phyloP scores from a whole-genome alignment of 2,113 vertebrate species.

The Pelobates fuscus region DNA sequence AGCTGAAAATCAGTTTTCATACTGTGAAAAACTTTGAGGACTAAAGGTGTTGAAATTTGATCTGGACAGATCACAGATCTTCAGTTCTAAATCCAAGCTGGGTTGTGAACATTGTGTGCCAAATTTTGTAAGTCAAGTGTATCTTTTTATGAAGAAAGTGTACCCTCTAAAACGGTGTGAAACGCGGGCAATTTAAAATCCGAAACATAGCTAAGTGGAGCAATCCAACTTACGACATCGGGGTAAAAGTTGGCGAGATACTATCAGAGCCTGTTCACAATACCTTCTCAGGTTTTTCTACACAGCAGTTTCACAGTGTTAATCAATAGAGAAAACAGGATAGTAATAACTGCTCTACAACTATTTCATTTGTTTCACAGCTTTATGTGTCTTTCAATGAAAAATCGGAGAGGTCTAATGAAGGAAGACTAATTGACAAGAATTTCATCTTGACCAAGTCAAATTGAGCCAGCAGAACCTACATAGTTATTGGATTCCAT shows the following conservation, averaged over 20 bases:
- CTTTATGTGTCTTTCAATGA: no score
- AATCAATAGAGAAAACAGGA: no score
- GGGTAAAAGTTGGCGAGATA: neutral
- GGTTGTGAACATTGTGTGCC: neutral
- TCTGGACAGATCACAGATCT: neutral
- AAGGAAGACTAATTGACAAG: neutral
- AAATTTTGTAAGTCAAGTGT: neutral
- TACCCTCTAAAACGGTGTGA: no score
- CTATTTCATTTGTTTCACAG: no score
- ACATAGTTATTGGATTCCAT: neutral
- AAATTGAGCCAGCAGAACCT: neutral
- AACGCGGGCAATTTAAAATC: neutral
- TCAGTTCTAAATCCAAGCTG: neutral
- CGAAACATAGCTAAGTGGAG: neutral
- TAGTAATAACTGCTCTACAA: no score
- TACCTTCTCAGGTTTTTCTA: no score
- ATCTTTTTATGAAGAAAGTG: neutral
- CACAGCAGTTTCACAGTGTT: no score
- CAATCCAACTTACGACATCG: neutral
- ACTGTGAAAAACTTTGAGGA: neutral
- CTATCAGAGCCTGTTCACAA: neutral
- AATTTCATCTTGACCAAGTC: neutral
- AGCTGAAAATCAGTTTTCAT: neutral
- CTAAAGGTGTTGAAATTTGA: neutral
- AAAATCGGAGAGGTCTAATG: no score